Evolutionary conservation across 2,888 invertebrate species (phyloP).

Genomic region (Tetragnatha montana): DNA sequence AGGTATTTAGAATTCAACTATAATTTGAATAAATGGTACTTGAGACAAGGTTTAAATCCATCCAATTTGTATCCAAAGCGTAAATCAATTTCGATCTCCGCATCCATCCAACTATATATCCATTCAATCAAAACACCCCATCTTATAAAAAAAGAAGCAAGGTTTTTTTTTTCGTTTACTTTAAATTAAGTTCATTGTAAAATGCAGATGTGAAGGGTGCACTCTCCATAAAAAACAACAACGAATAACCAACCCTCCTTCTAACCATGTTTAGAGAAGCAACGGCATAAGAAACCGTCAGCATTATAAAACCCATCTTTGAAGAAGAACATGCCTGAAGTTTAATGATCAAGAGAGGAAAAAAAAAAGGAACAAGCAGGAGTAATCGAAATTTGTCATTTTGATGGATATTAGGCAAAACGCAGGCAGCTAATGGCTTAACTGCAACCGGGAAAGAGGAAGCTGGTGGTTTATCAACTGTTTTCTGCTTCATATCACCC

Average conservation of each 20-base stretch:
- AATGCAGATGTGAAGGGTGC: slow-evolving; percentile 11
- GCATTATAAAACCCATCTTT: slow-evolving; percentile 44
- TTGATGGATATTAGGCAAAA: slow-evolving; percentile 69
- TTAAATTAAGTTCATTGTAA: slow-evolving; percentile 29
- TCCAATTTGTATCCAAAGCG: not conserved
- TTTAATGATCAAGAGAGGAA: slow-evolving; percentile 61
- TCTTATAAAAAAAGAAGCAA: not conserved
- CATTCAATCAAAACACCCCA: not conserved
- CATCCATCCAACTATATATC: slow-evolving; percentile 10
- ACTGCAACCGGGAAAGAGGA: slow-evolving; percentile 50
- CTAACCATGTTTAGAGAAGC: slow-evolving; percentile 48
- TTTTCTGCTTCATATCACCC: slow-evolving; percentile 61
- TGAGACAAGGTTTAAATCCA: not conserved
- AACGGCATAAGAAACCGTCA: slow-evolving; percentile 29
- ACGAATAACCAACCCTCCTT: not conserved
- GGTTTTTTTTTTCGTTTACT: slow-evolving; percentile 7
- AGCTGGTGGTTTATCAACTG: slow-evolving; percentile 62
- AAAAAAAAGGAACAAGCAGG: slow-evolving; percentile 4
- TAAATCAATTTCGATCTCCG: not conserved
- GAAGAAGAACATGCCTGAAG: slow-evolving; percentile 55
- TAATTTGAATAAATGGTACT: no score
- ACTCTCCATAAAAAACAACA: not conserved
- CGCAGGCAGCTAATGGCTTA: slow-evolving; percentile 64
- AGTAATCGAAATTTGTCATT: slow-evolving; percentile 69
- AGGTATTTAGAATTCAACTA: no score